These are phyloP conservation scores for Excalfactoria chinensis DNA, from an alignment of 2,113 vertebrate species.

Conservation along the genomic window DNA sequence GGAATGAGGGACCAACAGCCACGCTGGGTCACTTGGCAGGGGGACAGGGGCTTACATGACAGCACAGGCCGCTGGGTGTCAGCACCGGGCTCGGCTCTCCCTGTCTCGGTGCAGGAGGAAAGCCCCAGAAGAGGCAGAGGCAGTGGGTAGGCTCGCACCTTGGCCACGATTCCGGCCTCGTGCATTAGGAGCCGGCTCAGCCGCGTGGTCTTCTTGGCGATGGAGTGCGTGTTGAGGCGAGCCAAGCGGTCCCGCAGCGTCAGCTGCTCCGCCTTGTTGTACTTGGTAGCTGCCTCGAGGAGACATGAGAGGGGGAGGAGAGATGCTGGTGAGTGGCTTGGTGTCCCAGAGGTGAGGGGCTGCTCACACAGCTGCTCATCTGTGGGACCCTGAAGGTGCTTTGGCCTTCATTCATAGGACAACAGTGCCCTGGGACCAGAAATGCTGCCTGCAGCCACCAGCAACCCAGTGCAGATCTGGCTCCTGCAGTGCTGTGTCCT, in stretches of 20 bases:
- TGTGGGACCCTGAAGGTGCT: not conserved
- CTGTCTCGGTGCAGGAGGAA: rapidly evolving
- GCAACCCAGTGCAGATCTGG: not conserved
- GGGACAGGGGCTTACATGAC: not conserved
- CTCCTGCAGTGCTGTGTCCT: not conserved
- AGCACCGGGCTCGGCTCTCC: not conserved
- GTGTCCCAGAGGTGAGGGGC: not conserved
- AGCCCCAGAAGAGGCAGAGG: not conserved
- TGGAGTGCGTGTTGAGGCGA: conserved; percentile 90
- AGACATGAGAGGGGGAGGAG: not conserved
- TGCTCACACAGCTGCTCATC: not conserved
- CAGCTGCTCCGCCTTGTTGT: conserved; percentile 87
- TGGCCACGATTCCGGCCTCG: conserved; percentile 88
- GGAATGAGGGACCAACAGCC: not conserved
- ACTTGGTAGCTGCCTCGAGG: conserved; percentile 87
- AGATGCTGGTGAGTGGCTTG: not conserved
- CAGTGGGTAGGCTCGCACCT: conserved; percentile 71
- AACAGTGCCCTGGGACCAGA: not conserved
- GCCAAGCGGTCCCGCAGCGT: conserved; percentile 89
- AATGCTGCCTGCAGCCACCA: not conserved
- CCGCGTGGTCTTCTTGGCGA: conserved; percentile 92
- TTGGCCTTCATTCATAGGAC: not conserved
- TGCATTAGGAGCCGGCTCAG: conserved; percentile 90
- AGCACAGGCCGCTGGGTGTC: not conserved
- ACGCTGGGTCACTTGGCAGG: not conserved